A percentile compares a stretch with the other conserved stretches of the same genome.
Evolutionary conservation across 1,140 invertebrate genomes (phyloP).

Genomic region (Brachionus rubens): DNA sequence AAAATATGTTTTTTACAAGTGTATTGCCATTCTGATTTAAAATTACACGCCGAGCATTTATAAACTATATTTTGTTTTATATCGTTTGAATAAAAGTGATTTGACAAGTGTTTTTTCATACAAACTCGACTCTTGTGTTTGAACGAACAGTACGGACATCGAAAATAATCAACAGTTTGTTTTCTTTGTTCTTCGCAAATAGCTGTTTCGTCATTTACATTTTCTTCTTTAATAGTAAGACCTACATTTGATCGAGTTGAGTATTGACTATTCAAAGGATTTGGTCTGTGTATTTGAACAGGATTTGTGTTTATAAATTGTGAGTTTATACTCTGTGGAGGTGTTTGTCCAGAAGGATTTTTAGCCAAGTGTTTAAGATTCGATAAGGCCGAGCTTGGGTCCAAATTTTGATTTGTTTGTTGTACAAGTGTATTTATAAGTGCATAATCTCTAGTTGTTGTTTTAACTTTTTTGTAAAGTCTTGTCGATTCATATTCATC

Average conservation of each 20-base stretch:
- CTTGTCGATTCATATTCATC: conserved; percentile 28
- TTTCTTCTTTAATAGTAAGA: no score
- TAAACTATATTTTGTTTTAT: conserved; percentile 24
- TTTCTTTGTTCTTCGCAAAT: neutral
- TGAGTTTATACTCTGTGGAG: conserved; percentile 5
- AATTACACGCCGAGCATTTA: conserved; percentile 19
- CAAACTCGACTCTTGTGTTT: conserved; percentile 18
- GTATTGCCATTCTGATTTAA: conserved; percentile 41
- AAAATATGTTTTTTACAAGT: conserved; percentile 42
- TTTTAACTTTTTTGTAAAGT: conserved; percentile 33
- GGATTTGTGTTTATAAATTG: conserved; percentile 24
- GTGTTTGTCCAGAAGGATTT: neutral
- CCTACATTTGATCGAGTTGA: neutral
- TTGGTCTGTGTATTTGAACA: conserved; percentile 32
- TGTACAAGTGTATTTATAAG: conserved; percentile 16
- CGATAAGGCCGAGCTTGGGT: neutral
- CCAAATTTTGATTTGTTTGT: conserved; percentile 15
- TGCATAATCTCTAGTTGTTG: neutral
- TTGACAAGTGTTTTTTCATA: conserved; percentile 30
- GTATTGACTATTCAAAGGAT: conserved; percentile 22
- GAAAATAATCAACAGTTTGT: neutral
- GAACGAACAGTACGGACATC: conserved; percentile 36
- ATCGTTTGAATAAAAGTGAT: conserved; percentile 11
- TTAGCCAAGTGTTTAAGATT: neutral
- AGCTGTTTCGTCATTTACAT: no score